Evolutionary conservation across 2,113 vertebrate species (phyloP).

Genomic region (Leucosticte australis): DNA sequence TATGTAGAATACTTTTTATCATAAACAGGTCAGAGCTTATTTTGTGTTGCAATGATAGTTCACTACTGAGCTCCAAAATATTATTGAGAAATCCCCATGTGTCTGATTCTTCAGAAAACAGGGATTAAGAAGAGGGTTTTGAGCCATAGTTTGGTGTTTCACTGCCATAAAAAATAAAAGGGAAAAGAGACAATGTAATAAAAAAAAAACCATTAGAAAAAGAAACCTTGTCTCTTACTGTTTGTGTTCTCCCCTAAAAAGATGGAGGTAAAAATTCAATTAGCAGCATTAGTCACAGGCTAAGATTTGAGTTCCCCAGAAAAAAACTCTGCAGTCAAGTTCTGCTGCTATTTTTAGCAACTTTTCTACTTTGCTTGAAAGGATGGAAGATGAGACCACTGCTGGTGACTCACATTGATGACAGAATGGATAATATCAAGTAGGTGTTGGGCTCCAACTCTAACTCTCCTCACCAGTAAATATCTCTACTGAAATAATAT

Average conservation of each 20-base stretch:
- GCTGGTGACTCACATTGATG: constrained; percentile 34
- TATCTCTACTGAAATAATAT: neutral
- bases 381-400: constrained; percentile 40
- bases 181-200: neutral
- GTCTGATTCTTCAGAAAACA: neutral
- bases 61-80: neutral
- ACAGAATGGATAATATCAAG: constrained; percentile 20
- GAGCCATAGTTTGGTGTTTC: neutral
- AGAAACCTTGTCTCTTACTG: neutral
- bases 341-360: constrained; percentile 65
- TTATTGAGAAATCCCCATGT: neutral
- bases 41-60: neutral
- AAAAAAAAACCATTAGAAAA: neutral
- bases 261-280: constrained; percentile 32
- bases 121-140: neutral
- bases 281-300: constrained; percentile 31
- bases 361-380: constrained; percentile 32
- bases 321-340: constrained; percentile 33
- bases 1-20: neutral
- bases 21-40: neutral
- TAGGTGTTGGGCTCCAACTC: neutral
- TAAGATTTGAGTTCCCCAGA: constrained; percentile 10
- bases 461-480: neutral
- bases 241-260: constrained; percentile 2
- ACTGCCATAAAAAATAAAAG: neutral